Base-by-base conservation (phyloP, 2,888 invertebrate species). In the Hydriomena furcata region DNA sequence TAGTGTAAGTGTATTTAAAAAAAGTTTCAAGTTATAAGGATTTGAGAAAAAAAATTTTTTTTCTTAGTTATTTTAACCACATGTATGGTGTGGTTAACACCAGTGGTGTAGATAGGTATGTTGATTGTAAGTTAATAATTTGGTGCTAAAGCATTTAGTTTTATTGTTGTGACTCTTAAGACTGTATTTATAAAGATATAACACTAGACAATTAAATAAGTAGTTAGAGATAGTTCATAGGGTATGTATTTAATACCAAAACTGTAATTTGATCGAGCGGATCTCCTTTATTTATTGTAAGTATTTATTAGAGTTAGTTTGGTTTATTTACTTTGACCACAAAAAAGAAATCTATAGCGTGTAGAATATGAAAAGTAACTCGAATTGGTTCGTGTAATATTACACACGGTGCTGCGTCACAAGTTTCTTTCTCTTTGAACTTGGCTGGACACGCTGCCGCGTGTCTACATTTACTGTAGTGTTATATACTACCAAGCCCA, bases 121-220 rank as follows among this genome's bases (percentile, higher is more conserved):
- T n/a, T n/a, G n/a, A n/a, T 21, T 10, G 32, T 27, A 34, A 34
- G 28, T 7, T 36, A 23, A 13, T 32, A 27, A 27, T 27, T 40
- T 63, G 78, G 76, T 79, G 80, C 81, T 79, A 72, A 66, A 56
- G 35, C 44, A 49, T 61, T 38, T 45, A 36, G 1, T 31, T 41
- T 24, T 24, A 60, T 61, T 51, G 75, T 77, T 73, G 76, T 77
- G 75, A 77, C 68, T 59, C 55, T 11, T 71, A 74, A 83, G 82
- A 82, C 84, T 83, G 83, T 78, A 72, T 65, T 52, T 60, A 59
- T 63, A 55, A 58, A 55, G 46, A 32, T 63, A n/a, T n/a, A 40
- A 36, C 8, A 24, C n/a, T 46, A 49, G 28, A n/a, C 5, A 38
- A 17, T 21, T 21, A 28, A 25, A 17, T 27, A 27, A n/a, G 5